These are phyloP conservation scores for Lagorchestes hirsutus DNA, from an alignment of 2,797 vertebrate species.

Conservation along the genomic window DNA sequence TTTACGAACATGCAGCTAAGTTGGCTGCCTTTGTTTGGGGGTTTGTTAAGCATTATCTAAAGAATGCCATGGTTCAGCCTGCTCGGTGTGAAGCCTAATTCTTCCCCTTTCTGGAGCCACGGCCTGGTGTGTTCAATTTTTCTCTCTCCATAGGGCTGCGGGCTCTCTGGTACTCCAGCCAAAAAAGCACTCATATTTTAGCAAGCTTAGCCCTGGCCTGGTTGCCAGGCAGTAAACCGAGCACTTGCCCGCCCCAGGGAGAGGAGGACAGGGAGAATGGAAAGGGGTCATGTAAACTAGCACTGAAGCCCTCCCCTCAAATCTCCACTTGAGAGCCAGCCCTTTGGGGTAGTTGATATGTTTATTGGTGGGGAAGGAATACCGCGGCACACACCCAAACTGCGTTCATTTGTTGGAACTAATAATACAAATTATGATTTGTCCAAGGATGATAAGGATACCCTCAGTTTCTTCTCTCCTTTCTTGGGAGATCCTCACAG, in stretches of 20 bases:
- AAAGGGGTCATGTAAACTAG: constrained; percentile 80
- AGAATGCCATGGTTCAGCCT: constrained; percentile 96
- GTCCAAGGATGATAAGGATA: background rate
- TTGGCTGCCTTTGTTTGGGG: constrained; percentile 94
- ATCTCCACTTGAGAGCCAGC: constrained; percentile 45
- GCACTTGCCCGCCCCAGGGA: constrained; percentile 90
- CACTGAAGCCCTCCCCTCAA: constrained; percentile 52
- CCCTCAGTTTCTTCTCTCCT: background rate
- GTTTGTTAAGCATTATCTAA: constrained; percentile 99
- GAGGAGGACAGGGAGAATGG: constrained; percentile 80
- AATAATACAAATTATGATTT: constrained; percentile 8
- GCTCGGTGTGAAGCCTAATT: constrained; percentile 94
- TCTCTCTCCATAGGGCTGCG: constrained; percentile 92
- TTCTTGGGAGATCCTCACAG: background rate
- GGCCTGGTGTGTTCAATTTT: constrained; percentile 97
- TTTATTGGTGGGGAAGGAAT: constrained; percentile 48
- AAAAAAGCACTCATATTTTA: constrained; percentile 96
- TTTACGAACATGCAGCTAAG: constrained; percentile 94
- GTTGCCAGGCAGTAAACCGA: constrained; percentile 98
- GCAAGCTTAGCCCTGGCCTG: constrained; percentile 91
- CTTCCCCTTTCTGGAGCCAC: constrained; percentile 99
- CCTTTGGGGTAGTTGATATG: constrained; percentile 58
- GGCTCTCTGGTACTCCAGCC: constrained; percentile 92
- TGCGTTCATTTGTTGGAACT: constrained; percentile 12
- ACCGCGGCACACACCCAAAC: background rate